Evolutionary conservation across 37 sponge, comb jelly and placozoan species (phyloP), one percentile per base, ranked within the genome.

Genomic region (Ephydatia muelleri): DNA sequence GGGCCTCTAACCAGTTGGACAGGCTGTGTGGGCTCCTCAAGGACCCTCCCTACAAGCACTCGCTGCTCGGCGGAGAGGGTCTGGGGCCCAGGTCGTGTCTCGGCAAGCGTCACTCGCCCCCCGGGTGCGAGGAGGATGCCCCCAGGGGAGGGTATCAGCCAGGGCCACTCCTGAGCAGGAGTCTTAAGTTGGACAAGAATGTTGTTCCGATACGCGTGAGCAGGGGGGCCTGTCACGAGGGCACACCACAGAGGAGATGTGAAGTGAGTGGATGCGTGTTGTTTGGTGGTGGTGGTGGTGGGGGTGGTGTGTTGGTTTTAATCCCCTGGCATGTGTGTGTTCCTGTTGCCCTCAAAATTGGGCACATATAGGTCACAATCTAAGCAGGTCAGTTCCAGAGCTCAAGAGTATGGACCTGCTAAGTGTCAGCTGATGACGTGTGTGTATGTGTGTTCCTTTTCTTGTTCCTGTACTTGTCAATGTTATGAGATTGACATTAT

Each of bases 1-100:
- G 70, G 32, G 85, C 92, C 3, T 70, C 79, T 31, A 48, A 83
- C 32, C 92, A 92, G 69, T 66, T 83, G 68, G 92, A 95, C 74
- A 90, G 88, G 47, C 47, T 94, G 57, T 38, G 83, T 30, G 91
- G 93, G 32, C 79, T 97, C 38, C 83, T 97, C 4, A 97, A 97
- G 40, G 91, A 92, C 43, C 48, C 68, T 23, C 93, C 98, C 19
- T n/a, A 83, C 66, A 97, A 91, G 49, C 78, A 73, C 40, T 85
- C 82, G 0, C 70, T 97, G 73, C 36, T 49, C 35, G 68, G 70
- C 11, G 83, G 75, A 35, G 73, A 84, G 22, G 67, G 68, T 21
- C 70, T 94, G 78, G 72, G 68, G 5, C 68, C 33, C 34, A 40
- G 82, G 16, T 84, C 91, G 25, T 76, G 84, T 4, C 76, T 91